Conservation (phyloP, 2,888 invertebrate species). For the Dusona sp. region DNA sequence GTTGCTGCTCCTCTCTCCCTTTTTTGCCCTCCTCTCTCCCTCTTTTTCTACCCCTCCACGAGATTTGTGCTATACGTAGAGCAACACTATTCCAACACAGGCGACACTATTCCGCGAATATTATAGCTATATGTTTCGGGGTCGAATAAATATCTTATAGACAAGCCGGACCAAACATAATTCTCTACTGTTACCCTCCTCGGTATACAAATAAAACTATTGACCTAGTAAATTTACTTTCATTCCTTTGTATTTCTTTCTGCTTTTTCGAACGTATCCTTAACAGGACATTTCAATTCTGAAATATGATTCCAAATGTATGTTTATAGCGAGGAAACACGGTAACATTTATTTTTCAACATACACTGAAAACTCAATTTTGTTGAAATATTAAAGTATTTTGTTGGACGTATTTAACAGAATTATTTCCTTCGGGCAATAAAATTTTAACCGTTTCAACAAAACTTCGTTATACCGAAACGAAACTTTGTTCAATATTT, state of each 20-base stretch:
- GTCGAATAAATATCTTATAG: slow-evolving; percentile 3
- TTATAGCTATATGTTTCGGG: slow-evolving; percentile 26
- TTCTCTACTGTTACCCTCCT: not conserved
- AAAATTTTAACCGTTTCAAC: too few species aligned
- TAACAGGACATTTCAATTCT: not conserved
- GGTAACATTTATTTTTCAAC: not conserved
- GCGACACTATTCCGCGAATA: slow-evolving; percentile 37
- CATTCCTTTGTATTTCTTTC: not conserved
- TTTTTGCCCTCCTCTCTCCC: not conserved
- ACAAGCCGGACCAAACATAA: not conserved
- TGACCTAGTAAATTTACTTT: not conserved
- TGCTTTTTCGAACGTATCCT: not conserved
- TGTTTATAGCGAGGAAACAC: not conserved
- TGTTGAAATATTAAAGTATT: too few species aligned
- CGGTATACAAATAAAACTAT: not conserved
- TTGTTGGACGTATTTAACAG: too few species aligned
- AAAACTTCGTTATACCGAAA: too few species aligned
- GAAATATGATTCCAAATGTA: not conserved
- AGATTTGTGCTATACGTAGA: slow-evolving; percentile 24
- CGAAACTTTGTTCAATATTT: too few species aligned
- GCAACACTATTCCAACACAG: slow-evolving; percentile 23
- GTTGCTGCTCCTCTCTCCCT: slow-evolving; percentile 12
- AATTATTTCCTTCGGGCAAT: too few species aligned
- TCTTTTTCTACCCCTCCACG: slow-evolving; percentile 27
- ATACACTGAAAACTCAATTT: too few species aligned